Evolutionary conservation across 2,888 invertebrate genomes (phyloP).

Genomic region (Cryptops parisi): DNA sequence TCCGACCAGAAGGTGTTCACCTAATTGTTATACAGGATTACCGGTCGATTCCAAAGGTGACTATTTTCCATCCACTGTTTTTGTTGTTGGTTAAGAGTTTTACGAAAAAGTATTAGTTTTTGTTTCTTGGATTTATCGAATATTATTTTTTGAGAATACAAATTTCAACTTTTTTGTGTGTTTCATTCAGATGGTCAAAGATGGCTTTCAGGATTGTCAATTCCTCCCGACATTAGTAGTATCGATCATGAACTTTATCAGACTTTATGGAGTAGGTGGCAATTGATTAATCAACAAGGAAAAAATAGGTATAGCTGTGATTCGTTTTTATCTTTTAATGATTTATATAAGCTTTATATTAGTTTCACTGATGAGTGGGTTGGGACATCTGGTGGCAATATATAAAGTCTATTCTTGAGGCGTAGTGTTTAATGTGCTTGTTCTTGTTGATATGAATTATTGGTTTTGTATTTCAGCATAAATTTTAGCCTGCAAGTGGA

Average conservation of each 20-base stretch:
- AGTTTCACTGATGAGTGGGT: too few relatives aligned
- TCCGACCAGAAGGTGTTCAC: constrained; percentile 53
- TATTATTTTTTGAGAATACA: constrained; percentile 11
- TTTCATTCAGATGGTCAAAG: constrained; percentile 43
- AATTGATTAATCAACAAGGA: constrained; percentile 25
- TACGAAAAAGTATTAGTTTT: neutral
- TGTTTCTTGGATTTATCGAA: constrained; percentile 13
- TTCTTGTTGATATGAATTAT: neutral
- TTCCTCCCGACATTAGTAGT: constrained; percentile 51
- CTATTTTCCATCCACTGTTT: too few relatives aligned
- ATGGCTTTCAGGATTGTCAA: constrained; percentile 48
- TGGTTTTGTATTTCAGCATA: constrained; percentile 35
- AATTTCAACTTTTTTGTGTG: too few relatives aligned
- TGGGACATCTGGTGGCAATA: too few relatives aligned
- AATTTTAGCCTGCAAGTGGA: constrained; percentile 60
- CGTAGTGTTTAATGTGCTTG: too few relatives aligned
- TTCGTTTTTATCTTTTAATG: too few relatives aligned
- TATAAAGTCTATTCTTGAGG: too few relatives aligned
- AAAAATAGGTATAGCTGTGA: constrained; percentile 26
- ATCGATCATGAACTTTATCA: constrained; percentile 51
- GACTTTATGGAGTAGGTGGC: constrained; percentile 44
- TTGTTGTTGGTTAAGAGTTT: too few relatives aligned
- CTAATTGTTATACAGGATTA: constrained; percentile 62
- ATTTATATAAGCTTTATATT: too few relatives aligned
- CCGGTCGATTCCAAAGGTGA: constrained; percentile 48